phyloP scores from a whole-genome alignment of 2,113 vertebrate genomes.

The Poeciliopsis turrubarensis region DNA sequence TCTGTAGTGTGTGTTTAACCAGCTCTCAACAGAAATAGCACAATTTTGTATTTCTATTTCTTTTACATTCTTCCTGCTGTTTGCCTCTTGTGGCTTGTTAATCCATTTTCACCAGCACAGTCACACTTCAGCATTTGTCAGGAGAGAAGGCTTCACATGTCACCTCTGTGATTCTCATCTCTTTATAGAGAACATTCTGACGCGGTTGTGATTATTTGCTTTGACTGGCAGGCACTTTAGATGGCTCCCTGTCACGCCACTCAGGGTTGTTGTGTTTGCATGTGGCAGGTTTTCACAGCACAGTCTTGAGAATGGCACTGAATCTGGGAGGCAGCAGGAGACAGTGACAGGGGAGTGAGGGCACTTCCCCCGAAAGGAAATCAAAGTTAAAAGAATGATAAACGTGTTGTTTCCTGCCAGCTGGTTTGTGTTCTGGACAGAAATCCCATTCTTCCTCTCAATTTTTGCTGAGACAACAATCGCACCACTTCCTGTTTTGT shows the following conservation, averaged over 20 bases:
- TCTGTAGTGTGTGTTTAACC: constrained; percentile 34
- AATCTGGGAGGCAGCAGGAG: constrained; percentile 30
- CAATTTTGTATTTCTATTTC: constrained; percentile 63
- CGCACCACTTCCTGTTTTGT: constrained; percentile 76
- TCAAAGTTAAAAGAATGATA: constrained; percentile 78
- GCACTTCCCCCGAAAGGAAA: constrained; percentile 78
- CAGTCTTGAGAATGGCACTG: constrained; percentile 36
- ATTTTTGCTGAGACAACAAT: constrained; percentile 82
- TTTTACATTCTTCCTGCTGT: constrained; percentile 19
- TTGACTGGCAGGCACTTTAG: constrained; percentile 24
- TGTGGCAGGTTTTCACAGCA: constrained; percentile 28
- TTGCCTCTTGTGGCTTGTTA: constrained; percentile 34
- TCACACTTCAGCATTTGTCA: constrained; percentile 60
- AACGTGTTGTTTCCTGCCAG: constrained; percentile 84
- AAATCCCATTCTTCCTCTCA: constrained; percentile 81
- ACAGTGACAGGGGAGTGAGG: constrained; percentile 54
- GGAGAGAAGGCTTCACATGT: constrained; percentile 50
- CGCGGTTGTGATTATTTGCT: constrained; percentile 38
- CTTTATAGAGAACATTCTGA: constrained; percentile 25
- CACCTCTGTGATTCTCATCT: constrained; percentile 27
- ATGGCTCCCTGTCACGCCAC: constrained; percentile 37
- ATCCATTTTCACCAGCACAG: constrained; percentile 44
- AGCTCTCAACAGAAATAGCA: constrained; percentile 18
- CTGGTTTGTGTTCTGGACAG: constrained; percentile 80
- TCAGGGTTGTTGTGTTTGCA: constrained; percentile 16